Conservation (phyloP, 2,113 vertebrate genomes). For the Melanerpes formicivorus region DNA sequence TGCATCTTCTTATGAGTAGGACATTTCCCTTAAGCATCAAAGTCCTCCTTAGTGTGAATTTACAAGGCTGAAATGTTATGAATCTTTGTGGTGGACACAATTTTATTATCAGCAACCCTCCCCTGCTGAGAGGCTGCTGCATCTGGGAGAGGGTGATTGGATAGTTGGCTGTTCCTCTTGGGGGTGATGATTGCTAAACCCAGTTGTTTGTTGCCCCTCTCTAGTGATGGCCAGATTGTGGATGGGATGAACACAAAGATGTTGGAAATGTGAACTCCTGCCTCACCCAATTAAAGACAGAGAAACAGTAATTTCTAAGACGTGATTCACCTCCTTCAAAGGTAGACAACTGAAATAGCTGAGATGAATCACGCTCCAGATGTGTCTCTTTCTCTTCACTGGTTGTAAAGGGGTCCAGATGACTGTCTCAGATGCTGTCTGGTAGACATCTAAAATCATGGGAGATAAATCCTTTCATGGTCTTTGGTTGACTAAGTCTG, state of each 20-base stretch:
- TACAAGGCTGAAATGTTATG: background rate
- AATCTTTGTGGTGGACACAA: background rate
- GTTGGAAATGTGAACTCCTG: background rate
- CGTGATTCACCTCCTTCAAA: conserved; percentile 37
- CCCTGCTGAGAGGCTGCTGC: background rate
- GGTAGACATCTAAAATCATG: background rate
- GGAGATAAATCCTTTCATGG: background rate
- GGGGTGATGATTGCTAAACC: background rate
- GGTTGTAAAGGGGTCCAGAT: background rate
- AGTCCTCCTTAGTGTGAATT: background rate
- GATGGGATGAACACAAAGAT: background rate
- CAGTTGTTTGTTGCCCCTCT: background rate
- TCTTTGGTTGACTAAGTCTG: background rate
- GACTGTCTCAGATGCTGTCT: background rate
- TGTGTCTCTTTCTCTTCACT: conserved; percentile 27
- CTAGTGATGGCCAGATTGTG: background rate
- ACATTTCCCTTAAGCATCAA: background rate
- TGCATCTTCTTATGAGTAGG: background rate
- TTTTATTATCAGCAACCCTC: background rate
- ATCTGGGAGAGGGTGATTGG: background rate
- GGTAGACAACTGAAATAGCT: background rate
- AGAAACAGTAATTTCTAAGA: background rate
- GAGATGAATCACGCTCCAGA: conserved; percentile 42
- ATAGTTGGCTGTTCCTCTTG: background rate
- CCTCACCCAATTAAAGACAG: background rate